Evolutionary conservation across 2,888 invertebrate species (phyloP), one percentile per base, ranked within the genome.

Genomic region (Caenorhabditis sp.): DNA sequence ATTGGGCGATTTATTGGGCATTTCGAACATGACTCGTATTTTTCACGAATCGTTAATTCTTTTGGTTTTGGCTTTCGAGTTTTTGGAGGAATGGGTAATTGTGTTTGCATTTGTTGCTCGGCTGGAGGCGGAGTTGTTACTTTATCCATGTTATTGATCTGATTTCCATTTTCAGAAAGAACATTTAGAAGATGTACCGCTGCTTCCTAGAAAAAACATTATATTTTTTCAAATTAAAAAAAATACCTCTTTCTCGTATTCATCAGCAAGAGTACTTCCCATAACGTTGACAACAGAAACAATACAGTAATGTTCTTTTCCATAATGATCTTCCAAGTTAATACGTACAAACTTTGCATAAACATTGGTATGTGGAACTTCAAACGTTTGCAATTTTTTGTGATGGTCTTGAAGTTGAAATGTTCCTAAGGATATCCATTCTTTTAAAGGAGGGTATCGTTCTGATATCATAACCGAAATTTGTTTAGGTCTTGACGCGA

Each of bases 251-350:
- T 82, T 84, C 61, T 87, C 87, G 58, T 86, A 87, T 63, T 88
- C 88, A 76, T 89, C 89, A 12, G 88, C 86, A 81, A 89, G 84
- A 17, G 94, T 95, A 1, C 94, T 94, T 21, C 96, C 97, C 87
- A 93, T 95, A 1, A 95, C 94, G 73, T 94, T 92, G 88, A 99
- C 94, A 60, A 96, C 90, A n/a, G 95, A 96, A 77, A 99, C 91
- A 0, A 99, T 97, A 88, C 99, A 99, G 88, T 93, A 99, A 88
- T 99, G 97, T 89, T 99, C 97, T 10, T 93, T 92, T 23, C 97
- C 97, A 88, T 96, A 94, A 88, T 99, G 95, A 50, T 95, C 94
- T 76, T 94, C 91, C 86, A 99, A 91, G 86, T 99, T 97, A 54
- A 91, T 88, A 88, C 89, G 84, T 50, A 95, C 92, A 88, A 93